Conservation (phyloP, 2,113 vertebrate genomes). For the Macheiramphus alcinus region DNA sequence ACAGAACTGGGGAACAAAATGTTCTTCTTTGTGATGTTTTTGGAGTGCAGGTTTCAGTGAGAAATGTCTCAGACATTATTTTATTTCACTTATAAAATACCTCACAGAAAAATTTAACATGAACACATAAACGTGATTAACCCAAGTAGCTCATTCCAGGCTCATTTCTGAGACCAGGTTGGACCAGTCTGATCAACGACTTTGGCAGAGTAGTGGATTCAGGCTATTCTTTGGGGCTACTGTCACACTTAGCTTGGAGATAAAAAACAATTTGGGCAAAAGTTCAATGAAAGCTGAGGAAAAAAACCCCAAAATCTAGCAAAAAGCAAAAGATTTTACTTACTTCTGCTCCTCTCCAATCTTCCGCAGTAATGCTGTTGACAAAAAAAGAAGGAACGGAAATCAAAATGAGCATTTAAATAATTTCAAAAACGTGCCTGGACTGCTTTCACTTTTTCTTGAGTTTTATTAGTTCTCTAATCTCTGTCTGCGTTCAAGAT, state of each 20-base stretch:
- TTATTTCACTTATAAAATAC: not conserved
- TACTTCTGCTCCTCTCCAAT: not conserved
- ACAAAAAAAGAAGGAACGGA: not conserved
- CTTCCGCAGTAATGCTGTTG: not conserved
- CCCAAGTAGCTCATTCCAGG: not conserved
- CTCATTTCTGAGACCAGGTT: not conserved
- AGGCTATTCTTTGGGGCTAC: not conserved
- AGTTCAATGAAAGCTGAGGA: not conserved
- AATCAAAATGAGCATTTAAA: not conserved
- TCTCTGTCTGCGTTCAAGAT: not conserved
- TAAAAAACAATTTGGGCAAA: not conserved
- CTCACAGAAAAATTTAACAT: not conserved
- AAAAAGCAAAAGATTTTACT: not conserved
- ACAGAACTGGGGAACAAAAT: not conserved
- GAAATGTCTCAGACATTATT: not conserved
- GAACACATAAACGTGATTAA: not conserved
- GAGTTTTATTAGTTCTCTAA: not conserved
- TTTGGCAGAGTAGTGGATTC: not conserved
- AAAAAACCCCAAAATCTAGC: accelerated
- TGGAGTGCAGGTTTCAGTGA: not conserved
- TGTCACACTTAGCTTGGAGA: not conserved
- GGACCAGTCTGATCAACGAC: not conserved
- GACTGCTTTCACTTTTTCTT: not conserved
- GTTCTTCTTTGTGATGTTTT: not conserved
- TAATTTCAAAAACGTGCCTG: not conserved